Percentiles rank a stretch among this genome's conserved stretches.
Conservation (phyloP, 2,797 vertebrate species). For the Esox lucius region DNA sequence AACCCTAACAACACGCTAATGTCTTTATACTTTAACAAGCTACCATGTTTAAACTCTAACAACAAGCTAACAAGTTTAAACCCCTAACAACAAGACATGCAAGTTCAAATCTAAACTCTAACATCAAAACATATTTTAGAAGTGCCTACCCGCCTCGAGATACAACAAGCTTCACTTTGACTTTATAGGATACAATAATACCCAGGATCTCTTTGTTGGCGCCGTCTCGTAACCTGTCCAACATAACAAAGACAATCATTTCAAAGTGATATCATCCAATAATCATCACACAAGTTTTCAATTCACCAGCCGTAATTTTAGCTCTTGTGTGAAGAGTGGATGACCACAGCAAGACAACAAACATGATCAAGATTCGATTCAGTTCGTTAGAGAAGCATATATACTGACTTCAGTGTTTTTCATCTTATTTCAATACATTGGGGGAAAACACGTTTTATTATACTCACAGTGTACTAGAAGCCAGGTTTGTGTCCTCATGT, state of each 20-base stretch:
- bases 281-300: not conserved
- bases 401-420: too few relatives aligned
- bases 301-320: not conserved
- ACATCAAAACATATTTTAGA: not conserved
- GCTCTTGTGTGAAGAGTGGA: not conserved
- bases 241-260: not conserved
- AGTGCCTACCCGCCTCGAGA: constrained; percentile 90
- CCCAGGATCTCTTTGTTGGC: constrained; percentile 93
- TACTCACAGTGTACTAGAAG: constrained; percentile 93
- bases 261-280: not conserved
- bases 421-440: too few relatives aligned
- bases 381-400: too few relatives aligned
- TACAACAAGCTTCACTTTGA: constrained; percentile 96
- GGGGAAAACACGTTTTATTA: too few relatives aligned
- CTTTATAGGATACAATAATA: constrained; percentile 96
- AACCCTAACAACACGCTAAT: too few relatives aligned
- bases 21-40: too few relatives aligned
- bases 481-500: constrained; percentile 96
- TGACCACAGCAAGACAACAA: too few relatives aligned
- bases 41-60: too few relatives aligned
- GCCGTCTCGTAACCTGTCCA: constrained; percentile 84
- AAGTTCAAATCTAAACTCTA: not conserved
- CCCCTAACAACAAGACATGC: not conserved
- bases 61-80: not conserved
- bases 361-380: too few relatives aligned